These are phyloP conservation scores for Mesodorylaimus sp. DNA, from an alignment of 2,888 invertebrate genomes.

Conservation along the genomic window DNA sequence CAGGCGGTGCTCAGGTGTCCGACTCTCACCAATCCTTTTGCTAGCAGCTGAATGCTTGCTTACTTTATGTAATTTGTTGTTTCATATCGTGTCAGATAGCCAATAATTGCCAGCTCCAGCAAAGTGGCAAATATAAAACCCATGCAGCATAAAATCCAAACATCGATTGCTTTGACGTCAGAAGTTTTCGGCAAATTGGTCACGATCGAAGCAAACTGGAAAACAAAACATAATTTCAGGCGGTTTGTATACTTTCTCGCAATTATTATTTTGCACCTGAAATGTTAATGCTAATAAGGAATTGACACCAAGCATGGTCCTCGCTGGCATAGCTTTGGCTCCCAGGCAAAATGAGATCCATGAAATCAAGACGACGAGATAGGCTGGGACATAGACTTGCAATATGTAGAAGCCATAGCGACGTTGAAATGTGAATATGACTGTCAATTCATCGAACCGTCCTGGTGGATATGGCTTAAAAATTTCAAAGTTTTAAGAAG, in stretches of 20 bases:
- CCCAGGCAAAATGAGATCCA: conserved; percentile 29
- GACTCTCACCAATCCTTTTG: too few relatives aligned
- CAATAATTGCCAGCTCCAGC: conserved; percentile 26
- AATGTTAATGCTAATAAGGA: conserved; percentile 21
- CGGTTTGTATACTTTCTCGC: background rate
- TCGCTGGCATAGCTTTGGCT: conserved; percentile 24
- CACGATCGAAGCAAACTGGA: conserved; percentile 28
- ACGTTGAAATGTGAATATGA: conserved; percentile 24
- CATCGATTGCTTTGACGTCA: conserved; percentile 29
- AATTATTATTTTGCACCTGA: conserved; percentile 8
- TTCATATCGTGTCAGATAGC: conserved; percentile 14
- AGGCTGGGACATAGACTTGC: conserved; percentile 26
- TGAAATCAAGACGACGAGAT: conserved; percentile 26
- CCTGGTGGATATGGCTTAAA: conserved; percentile 28
- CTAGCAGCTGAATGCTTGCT: too few relatives aligned
- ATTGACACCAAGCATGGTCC: conserved; percentile 30
- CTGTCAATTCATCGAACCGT: conserved; percentile 27
- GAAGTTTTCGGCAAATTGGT: conserved; percentile 27
- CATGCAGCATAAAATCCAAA: conserved; percentile 28
- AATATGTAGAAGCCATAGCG: conserved; percentile 28
- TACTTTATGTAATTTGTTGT: background rate
- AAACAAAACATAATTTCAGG: conserved; percentile 18
- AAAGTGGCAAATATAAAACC: conserved; percentile 28
- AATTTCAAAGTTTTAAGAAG: too few relatives aligned
- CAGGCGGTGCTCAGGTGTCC: too few relatives aligned